These are phyloP conservation scores for Marmota monax DNA, from an alignment of 2,113 vertebrate genomes.

Conservation along the genomic window DNA sequence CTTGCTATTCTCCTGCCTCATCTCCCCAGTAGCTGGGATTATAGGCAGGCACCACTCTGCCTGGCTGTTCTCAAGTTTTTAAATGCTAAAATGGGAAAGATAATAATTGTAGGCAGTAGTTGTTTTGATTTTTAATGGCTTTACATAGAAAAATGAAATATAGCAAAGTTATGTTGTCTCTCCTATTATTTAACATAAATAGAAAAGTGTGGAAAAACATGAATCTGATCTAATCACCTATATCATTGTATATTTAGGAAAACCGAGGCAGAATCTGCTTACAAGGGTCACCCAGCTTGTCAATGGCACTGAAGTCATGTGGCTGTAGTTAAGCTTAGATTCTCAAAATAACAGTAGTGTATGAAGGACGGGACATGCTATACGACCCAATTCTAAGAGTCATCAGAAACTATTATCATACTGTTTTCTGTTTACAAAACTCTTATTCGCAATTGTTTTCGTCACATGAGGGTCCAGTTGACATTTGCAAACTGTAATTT, in stretches of 20 bases:
- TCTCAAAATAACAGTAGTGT: not conserved
- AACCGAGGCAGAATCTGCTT: not conserved
- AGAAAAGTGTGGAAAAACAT: not conserved
- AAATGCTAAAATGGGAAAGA: constrained; percentile 31
- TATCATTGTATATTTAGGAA: not conserved
- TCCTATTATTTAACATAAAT: not conserved
- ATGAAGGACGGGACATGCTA: not conserved
- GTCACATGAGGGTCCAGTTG: not conserved
- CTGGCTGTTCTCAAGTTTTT: not conserved
- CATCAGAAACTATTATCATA: not conserved
- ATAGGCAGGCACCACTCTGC: too few species aligned
- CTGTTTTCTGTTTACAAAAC: not conserved
- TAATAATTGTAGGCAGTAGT: not conserved
- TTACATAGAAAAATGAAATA: not conserved
- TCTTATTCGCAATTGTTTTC: not conserved
- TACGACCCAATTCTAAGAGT: not conserved
- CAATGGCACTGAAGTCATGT: not conserved
- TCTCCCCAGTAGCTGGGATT: too few species aligned
- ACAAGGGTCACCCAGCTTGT: too few species aligned
- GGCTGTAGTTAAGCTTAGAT: not conserved
- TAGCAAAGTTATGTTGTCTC: not conserved
- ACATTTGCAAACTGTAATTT: constrained; percentile 16
- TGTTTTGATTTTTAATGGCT: constrained; percentile 26
- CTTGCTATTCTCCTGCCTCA: too few species aligned
- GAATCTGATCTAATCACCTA: not conserved